A percentile compares a stretch with the other conserved stretches of the same genome.
Conservation (phyloP, 2,113 vertebrate species). For the Nanorana parkeri region DNA sequence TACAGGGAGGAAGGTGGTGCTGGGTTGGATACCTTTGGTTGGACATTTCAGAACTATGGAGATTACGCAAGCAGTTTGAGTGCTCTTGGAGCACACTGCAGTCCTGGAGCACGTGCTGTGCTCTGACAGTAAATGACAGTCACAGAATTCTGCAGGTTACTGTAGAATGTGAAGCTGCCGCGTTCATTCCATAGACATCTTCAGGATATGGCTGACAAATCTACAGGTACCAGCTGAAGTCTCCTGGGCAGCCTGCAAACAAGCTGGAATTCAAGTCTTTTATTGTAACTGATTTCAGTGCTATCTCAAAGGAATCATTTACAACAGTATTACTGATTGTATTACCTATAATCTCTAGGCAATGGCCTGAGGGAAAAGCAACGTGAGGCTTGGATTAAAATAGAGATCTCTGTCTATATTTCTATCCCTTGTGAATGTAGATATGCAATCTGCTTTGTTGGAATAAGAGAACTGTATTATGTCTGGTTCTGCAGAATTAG, state of each 20-base stretch:
- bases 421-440: no score
- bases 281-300: slow-evolving; percentile 12
- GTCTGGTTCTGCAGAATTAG: background rate
- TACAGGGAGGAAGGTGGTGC: no score
- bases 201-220: background rate
- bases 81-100: no score
- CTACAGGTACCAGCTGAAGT: background rate
- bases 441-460: background rate
- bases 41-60: no score
- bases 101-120: no score
- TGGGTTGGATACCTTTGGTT: no score
- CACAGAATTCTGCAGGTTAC: no score
- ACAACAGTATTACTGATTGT: slow-evolving; percentile 15
- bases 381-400: no score
- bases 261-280: background rate
- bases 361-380: background rate
- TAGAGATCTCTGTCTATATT: no score
- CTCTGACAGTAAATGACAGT: no score
- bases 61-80: no score
- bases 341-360: slow-evolving; percentile 8
- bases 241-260: background rate
- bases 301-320: background rate
- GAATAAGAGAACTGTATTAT: slow-evolving; percentile 5
- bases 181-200: background rate
- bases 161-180: background rate